Evolutionary conservation across 2,888 invertebrate species (phyloP).

Genomic region (Amphipoea lucens): DNA sequence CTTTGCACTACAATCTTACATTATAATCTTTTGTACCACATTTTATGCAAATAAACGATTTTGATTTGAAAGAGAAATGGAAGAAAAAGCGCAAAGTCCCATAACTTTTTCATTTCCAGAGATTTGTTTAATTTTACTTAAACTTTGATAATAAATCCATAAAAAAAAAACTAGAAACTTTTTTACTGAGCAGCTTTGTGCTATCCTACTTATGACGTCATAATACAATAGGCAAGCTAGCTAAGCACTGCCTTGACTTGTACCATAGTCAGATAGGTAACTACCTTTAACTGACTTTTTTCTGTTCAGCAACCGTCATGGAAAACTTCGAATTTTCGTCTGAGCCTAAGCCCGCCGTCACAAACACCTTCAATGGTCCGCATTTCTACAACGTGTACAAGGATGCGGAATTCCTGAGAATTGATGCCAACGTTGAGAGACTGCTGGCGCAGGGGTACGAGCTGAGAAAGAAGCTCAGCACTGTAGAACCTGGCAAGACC

Average conservation of each 20-base stretch:
- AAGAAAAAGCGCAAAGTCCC: too few relatives aligned
- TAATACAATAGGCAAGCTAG: neutral
- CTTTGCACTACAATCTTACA: too few relatives aligned
- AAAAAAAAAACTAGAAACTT: too few relatives aligned
- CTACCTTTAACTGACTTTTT: neutral
- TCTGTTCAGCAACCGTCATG: constrained; percentile 27
- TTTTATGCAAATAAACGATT: too few relatives aligned
- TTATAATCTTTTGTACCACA: too few relatives aligned
- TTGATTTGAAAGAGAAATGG: too few relatives aligned
- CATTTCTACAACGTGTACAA: constrained; percentile 62
- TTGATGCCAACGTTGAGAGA: constrained; percentile 69
- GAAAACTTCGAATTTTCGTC: constrained; percentile 52
- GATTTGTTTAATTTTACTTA: too few relatives aligned
- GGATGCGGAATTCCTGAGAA: constrained; percentile 71
- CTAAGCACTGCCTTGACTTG: neutral
- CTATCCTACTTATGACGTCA: neutral
- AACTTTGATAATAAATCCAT: too few relatives aligned
- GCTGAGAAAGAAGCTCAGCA: constrained; percentile 70
- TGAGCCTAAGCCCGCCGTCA: neutral
- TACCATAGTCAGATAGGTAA: neutral
- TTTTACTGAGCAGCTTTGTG: neutral
- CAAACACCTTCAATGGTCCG: constrained; percentile 48
- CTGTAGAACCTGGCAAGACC: constrained; percentile 66
- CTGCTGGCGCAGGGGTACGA: constrained; percentile 72
- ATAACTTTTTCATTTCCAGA: too few relatives aligned